Evolutionary conservation across 2,113 vertebrate species (phyloP).

Genomic region (Neolamprologus devosi): DNA sequence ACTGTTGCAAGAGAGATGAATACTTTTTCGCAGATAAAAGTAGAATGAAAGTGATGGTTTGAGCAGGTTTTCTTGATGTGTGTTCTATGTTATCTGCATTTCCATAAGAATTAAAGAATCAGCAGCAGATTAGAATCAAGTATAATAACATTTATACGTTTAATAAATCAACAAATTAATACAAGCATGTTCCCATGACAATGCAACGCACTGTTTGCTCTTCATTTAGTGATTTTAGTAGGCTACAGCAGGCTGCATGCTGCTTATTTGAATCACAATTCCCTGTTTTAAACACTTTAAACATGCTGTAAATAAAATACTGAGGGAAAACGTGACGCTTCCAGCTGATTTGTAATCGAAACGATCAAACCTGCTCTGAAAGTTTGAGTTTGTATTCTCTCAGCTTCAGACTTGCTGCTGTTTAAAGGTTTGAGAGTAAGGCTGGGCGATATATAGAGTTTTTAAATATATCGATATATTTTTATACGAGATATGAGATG

Average conservation of each 20-base stretch:
- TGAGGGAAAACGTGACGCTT: neutral
- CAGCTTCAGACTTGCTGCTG: neutral
- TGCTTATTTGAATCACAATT: neutral
- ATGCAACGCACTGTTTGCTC: neutral
- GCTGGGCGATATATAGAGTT: neutral
- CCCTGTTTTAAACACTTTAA: neutral
- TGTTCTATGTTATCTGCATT: neutral
- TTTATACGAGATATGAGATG: neutral
- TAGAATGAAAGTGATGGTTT: neutral
- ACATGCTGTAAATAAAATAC: neutral
- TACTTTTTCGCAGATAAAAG: neutral
- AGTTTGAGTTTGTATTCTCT: neutral
- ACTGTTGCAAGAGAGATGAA: neutral
- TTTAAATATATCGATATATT: neutral
- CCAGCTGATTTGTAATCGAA: neutral
- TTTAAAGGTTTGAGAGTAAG: neutral
- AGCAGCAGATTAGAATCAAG: neutral
- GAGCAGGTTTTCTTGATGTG: neutral
- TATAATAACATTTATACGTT: neutral
- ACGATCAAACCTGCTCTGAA: neutral
- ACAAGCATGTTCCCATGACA: neutral
- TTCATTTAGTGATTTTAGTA: neutral
- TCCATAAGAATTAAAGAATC: neutral
- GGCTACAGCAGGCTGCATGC: neutral
- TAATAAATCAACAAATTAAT: neutral